phyloP scores from a whole-genome alignment of 2,797 vertebrate genomes.

The Manis pentadactyla region DNA sequence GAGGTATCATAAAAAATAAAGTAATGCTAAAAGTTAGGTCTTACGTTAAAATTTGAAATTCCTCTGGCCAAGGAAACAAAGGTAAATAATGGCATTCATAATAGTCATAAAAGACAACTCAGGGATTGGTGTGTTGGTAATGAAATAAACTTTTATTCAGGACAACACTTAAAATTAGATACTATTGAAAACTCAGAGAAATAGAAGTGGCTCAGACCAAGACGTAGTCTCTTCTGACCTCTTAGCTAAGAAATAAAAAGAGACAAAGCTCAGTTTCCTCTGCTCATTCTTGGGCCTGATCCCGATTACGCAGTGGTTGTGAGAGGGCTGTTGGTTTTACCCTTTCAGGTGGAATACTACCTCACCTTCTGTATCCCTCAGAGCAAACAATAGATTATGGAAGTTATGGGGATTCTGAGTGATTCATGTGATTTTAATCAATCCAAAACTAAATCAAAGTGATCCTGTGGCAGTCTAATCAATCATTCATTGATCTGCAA shows the following conservation, averaged over 20 bases:
- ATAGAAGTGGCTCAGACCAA: background rate
- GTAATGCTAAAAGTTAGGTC: background rate
- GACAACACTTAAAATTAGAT: background rate
- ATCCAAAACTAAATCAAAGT: background rate
- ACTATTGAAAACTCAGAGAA: background rate
- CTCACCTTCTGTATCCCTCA: background rate
- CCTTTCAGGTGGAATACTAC: background rate
- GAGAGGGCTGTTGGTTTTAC: background rate
- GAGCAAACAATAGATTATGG: background rate
- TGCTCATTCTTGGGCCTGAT: background rate
- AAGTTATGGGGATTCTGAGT: background rate
- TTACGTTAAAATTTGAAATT: background rate
- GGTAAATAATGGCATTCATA: background rate
- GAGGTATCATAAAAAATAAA: background rate
- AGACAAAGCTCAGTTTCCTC: background rate
- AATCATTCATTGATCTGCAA: conserved; percentile 12
- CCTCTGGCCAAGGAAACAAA: background rate
- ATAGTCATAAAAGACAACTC: background rate
- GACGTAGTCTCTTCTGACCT: background rate
- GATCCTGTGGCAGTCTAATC: background rate
- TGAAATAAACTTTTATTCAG: background rate
- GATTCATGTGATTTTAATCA: conserved; percentile 16
- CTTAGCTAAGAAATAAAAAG: background rate
- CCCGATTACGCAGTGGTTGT: background rate
- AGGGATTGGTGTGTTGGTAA: background rate